These are phyloP conservation scores for Pterois miles DNA, from an alignment of 2,797 vertebrate genomes.

Conservation along the genomic window DNA sequence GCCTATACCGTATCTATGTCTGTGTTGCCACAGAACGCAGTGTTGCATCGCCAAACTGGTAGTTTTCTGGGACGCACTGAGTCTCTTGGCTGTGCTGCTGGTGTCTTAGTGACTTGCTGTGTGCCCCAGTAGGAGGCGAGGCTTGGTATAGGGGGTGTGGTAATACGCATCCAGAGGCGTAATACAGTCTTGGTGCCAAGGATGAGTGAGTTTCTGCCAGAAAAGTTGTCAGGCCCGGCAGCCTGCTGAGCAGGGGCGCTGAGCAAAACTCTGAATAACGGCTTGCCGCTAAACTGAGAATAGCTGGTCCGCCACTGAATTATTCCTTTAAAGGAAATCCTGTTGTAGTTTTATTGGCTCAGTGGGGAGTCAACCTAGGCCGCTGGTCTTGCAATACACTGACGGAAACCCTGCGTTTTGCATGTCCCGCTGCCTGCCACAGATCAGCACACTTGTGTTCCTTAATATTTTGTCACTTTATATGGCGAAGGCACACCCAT, in stretches of 20 bases:
- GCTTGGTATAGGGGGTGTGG: neutral
- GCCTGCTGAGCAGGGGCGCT: neutral
- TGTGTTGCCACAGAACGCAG: neutral
- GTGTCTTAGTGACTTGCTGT: neutral
- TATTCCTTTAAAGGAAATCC: neutral
- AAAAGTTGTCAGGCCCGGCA: no score
- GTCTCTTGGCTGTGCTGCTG: neutral
- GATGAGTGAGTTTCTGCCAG: neutral
- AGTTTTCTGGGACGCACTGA: neutral
- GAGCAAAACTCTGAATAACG: neutral
- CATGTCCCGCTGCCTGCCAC: neutral
- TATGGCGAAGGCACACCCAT: neutral
- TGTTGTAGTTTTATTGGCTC: accelerated
- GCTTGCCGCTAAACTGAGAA: neutral
- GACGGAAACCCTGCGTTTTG: neutral
- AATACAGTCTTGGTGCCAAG: accelerated
- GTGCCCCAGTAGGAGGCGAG: neutral
- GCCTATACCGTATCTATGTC: neutral
- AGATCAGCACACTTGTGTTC: neutral
- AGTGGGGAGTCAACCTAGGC: neutral
- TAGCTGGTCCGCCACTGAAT: neutral
- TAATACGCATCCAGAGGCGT: neutral
- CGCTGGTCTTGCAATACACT: neutral
- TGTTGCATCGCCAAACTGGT: neutral
- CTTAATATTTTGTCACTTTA: neutral